Evolutionary conservation across 2,888 invertebrate genomes (phyloP).

Genomic region (Punctoribates punctum): DNA sequence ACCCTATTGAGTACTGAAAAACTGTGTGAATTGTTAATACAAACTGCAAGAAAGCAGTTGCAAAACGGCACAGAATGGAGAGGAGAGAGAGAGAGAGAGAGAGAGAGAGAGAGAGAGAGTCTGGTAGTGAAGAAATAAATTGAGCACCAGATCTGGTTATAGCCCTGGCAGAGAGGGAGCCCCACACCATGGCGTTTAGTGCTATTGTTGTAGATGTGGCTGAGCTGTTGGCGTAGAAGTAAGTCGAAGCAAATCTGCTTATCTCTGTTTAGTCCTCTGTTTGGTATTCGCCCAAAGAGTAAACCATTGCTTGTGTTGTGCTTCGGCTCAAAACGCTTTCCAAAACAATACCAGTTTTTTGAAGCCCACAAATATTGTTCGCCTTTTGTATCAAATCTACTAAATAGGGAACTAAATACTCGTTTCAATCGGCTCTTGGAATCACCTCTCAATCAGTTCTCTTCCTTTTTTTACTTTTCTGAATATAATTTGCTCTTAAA

Average conservation of each 20-base stretch:
- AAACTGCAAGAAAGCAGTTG: constrained; percentile 19
- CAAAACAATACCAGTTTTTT: constrained; percentile 21
- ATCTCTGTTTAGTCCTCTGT: constrained; percentile 18
- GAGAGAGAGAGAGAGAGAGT: constrained; percentile 41
- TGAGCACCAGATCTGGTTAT: constrained; percentile 12
- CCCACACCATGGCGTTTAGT: constrained; percentile 21
- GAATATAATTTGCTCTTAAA: constrained; percentile 17
- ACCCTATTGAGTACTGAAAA: constrained; percentile 22
- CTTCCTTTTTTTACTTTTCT: not conserved
- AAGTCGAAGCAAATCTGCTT: constrained; percentile 34
- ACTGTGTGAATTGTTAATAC: constrained; percentile 21
- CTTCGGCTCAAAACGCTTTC: constrained; percentile 11
- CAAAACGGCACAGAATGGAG: not conserved
- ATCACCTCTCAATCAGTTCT: not conserved
- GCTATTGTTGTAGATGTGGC: not conserved
- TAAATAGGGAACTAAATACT: constrained; percentile 22
- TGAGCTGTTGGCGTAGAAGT: constrained; percentile 10
- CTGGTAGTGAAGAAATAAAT: constrained; percentile 38
- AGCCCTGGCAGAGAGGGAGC: not conserved
- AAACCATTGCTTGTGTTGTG: constrained; percentile 31
- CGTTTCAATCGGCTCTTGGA: constrained; percentile 11
- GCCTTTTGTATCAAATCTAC: not conserved
- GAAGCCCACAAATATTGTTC: constrained; percentile 34
- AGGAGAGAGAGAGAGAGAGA: constrained; percentile 41
- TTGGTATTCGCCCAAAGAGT: not conserved